A percentile compares a stretch with the other conserved stretches of the same genome.
Evolutionary conservation across 2,888 invertebrate genomes (phyloP).

Genomic region (Nemotelus pantherinus): DNA sequence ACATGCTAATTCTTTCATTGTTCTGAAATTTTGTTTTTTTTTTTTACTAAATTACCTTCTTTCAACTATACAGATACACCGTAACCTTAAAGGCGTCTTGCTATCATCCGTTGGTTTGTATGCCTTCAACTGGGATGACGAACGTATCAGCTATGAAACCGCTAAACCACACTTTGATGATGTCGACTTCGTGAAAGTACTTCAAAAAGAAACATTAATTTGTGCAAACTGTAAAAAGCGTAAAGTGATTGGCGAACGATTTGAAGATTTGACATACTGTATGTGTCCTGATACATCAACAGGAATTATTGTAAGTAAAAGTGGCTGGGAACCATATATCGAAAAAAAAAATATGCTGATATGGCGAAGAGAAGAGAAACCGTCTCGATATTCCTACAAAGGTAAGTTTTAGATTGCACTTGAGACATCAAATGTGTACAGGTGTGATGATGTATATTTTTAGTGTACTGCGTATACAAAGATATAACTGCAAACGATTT

Average conservation of each 20-base stretch:
- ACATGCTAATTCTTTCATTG: too few relatives aligned
- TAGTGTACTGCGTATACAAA: constrained; percentile 82
- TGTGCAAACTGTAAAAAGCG: constrained; percentile 67
- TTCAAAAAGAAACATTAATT: constrained; percentile 67
- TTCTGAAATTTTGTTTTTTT: too few relatives aligned
- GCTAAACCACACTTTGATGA: constrained; percentile 69
- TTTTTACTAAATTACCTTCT: too few relatives aligned
- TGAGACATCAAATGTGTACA: not conserved
- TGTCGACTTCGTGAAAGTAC: constrained; percentile 68
- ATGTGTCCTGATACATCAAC: constrained; percentile 58
- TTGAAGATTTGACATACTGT: constrained; percentile 66
- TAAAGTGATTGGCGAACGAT: constrained; percentile 62
- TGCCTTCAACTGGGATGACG: constrained; percentile 71
- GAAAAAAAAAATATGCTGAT: constrained; percentile 82
- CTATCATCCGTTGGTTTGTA: constrained; percentile 68
- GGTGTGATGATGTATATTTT: not conserved
- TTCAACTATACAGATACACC: constrained; percentile 56
- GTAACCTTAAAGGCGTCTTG: constrained; percentile 68
- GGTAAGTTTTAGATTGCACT: constrained; percentile 58
- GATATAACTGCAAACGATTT: constrained; percentile 84
- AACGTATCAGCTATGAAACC: constrained; percentile 69
- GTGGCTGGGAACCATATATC: constrained; percentile 81
- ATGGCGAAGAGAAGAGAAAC: constrained; percentile 79
- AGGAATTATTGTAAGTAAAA: constrained; percentile 53
- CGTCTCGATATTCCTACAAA: constrained; percentile 83